Evolutionary conservation across 2,888 invertebrate species (phyloP).

Genomic region (Xestoiulus laeticollis): DNA sequence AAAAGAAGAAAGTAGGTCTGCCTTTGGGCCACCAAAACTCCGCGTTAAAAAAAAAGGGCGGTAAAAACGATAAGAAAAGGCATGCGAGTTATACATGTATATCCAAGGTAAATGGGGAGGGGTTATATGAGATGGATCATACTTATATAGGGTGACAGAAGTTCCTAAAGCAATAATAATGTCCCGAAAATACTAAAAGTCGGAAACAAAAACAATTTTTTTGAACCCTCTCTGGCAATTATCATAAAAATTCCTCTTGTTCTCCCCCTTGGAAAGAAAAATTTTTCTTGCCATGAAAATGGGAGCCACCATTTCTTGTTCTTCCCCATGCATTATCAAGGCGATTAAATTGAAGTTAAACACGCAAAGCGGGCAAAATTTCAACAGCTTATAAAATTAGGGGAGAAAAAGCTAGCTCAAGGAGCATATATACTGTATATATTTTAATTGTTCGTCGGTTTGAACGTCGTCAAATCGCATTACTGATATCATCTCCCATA

Average conservation of each 20-base stretch:
- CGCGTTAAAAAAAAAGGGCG: slow-evolving; percentile 12
- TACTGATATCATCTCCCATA: slow-evolving; percentile 4
- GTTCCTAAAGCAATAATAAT: slow-evolving; percentile 37
- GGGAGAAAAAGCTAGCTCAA: background rate
- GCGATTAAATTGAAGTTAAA: slow-evolving; percentile 28
- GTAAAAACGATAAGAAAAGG: slow-evolving; percentile 1
- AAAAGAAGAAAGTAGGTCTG: slow-evolving; percentile 37
- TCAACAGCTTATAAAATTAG: slow-evolving; percentile 18
- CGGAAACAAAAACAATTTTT: slow-evolving; percentile 37
- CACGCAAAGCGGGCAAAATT: slow-evolving; percentile 20
- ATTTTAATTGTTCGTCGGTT: background rate
- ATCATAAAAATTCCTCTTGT: slow-evolving; percentile 34
- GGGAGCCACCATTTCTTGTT: slow-evolving; percentile 25
- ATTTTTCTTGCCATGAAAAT: background rate
- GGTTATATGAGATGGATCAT: slow-evolving; percentile 23
- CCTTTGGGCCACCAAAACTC: slow-evolving; percentile 5
- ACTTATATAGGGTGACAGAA: slow-evolving; percentile 32
- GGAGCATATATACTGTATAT: background rate
- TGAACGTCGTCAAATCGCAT: slow-evolving; percentile 29
- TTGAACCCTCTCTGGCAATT: slow-evolving; percentile 18
- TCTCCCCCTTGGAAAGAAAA: slow-evolving; percentile 1
- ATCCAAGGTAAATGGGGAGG: background rate
- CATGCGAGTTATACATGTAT: background rate
- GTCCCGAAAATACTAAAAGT: slow-evolving; percentile 15
- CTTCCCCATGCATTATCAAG: slow-evolving; percentile 20